Base-by-base conservation (phyloP, 1,140 invertebrate species). In the Galleria mellonella region DNA sequence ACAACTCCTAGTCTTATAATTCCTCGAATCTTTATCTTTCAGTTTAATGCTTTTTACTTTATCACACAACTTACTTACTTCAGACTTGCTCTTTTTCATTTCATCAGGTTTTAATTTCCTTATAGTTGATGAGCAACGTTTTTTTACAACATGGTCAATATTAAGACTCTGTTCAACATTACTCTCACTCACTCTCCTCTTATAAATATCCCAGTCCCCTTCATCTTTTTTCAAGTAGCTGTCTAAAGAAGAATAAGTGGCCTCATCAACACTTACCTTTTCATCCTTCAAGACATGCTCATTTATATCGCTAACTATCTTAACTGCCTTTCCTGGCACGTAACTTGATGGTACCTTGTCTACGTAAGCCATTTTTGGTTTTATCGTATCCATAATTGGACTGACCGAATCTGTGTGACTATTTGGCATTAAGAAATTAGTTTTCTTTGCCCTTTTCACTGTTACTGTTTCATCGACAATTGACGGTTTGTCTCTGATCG, bases 1-100 rank as follows among this genome's bases (percentile, higher is more conserved):
- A 51, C 91, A 90, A 47, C 88, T 89, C 32, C 87, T 79, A 30
- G 82, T 84, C 28, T 83, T 84, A 59, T 83, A 84, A 48, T 77
- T 76, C 50, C 47, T 68, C 14, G 44, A 32, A 13, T 77, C 66
- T 7, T 47, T 69, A 23, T 78, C 72, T 41, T 73, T 81, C 35
- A 83, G 17, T 17, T 78, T 82, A 3, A 79, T 75, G 62, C 72
- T 79, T 42, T 78, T 82, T 10, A 83, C 50, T 28, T 83, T 84
- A 15, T 84, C 81, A 36, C 78, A 84, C 1, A 84, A 42, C 43
- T 83, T 83, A 45, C 74, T 75, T 0, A 83, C 78, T 46, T 84
- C 81, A 0, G 76, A 79, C 40, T 74, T 75, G 49, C 72, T 76
- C 43, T 83, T 83, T 17, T 75, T 79, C 54, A 83, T 75, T 0